A percentile compares a stretch with the other conserved stretches of the same genome.
Conservation (phyloP, 2,797 vertebrate species). For the Chelon auratus region DNA sequence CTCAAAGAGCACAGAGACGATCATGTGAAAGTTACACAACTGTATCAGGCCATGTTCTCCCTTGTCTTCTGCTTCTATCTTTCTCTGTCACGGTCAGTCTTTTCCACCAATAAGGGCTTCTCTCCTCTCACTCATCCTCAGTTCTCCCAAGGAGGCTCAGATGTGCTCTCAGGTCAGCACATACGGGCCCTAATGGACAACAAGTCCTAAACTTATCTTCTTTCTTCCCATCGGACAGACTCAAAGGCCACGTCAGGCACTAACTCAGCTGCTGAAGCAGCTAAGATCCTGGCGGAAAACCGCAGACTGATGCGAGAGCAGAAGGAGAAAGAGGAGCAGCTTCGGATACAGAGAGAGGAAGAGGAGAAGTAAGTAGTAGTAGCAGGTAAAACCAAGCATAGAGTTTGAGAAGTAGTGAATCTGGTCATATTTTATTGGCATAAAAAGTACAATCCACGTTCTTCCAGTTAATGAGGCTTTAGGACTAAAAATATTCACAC, state of each 20-base stretch:
- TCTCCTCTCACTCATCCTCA: neutral
- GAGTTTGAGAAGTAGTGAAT: too few relatives aligned
- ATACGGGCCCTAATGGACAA: neutral
- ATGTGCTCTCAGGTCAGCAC: neutral
- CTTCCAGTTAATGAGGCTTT: neutral
- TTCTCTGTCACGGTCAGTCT: neutral
- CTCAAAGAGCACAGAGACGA: neutral
- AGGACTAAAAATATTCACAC: neutral
- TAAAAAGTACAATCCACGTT: neutral
- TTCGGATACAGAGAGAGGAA: conserved; percentile 86
- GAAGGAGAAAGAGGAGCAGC: conserved; percentile 88
- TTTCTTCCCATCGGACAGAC: conserved; percentile 58
- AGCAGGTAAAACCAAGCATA: too few relatives aligned
- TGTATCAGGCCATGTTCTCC: neutral
- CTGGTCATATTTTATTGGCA: neutral
- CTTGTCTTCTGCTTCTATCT: neutral
- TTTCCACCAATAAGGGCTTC: neutral
- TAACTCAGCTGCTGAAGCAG: conserved; percentile 89
- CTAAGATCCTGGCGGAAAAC: conserved; percentile 91
- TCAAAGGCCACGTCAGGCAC: conserved; percentile 84
- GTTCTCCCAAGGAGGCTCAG: neutral
- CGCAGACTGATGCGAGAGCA: conserved; percentile 90
- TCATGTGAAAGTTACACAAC: conserved; percentile 30
- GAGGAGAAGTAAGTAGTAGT: conserved; percentile 86
- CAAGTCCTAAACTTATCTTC: conserved; percentile 8